Percentiles rank a stretch among this genome's conserved stretches.
phyloP scores from a whole-genome alignment of 2,888 invertebrate genomes.

The Dione juno region DNA sequence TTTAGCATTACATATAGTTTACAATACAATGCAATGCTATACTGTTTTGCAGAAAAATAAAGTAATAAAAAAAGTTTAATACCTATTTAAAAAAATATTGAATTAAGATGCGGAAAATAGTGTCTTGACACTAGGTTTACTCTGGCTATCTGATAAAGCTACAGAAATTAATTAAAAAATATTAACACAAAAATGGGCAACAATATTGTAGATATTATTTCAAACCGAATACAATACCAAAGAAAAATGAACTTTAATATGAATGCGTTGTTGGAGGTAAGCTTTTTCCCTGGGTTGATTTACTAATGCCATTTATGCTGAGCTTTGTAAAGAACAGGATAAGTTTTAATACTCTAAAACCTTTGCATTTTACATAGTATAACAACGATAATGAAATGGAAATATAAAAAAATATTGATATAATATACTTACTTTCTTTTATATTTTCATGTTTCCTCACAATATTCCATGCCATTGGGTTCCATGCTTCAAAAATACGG shows the following conservation, averaged over 20 bases:
- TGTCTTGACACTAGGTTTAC: too few relatives aligned
- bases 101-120: too few relatives aligned
- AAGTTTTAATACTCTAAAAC: slow-evolving; percentile 7
- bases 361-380: slow-evolving; percentile 13
- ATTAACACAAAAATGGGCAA: neutral
- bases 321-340: slow-evolving; percentile 9
- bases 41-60: too few relatives aligned
- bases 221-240: neutral
- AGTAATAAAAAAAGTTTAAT: too few relatives aligned
- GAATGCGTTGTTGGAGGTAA: neutral
- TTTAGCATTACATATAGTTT: too few relatives aligned
- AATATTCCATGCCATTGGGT: too few relatives aligned
- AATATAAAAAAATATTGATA: neutral
- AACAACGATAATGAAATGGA: neutral
- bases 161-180: neutral
- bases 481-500: too few relatives aligned
- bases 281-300: slow-evolving; percentile 15
- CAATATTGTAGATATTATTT: slow-evolving; percentile 6
- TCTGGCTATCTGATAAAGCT: too few relatives aligned
- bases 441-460: too few relatives aligned
- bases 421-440: too few relatives aligned
- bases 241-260: slow-evolving; percentile 13
- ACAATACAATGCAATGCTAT: too few relatives aligned
- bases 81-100: too few relatives aligned
- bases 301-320: slow-evolving; percentile 14